Percentiles rank a stretch among this genome's conserved stretches.
Evolutionary conservation across 2,113 vertebrate species (phyloP).

Genomic region (Okapia johnstoni): DNA sequence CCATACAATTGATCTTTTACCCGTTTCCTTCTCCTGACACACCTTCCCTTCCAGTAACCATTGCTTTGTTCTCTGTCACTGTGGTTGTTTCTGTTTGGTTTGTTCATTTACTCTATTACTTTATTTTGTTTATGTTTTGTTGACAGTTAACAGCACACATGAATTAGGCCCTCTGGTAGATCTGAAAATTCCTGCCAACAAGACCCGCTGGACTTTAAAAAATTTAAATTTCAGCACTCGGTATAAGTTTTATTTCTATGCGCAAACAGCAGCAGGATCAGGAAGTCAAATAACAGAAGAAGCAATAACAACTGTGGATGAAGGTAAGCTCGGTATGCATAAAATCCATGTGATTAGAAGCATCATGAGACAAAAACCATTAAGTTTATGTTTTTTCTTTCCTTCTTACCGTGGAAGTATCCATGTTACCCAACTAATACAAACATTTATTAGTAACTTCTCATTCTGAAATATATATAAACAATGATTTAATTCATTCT

Average conservation of each 20-base stretch:
- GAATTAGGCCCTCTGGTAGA: slow-evolving; percentile 91
- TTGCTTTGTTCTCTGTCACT: neutral
- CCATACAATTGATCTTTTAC: neutral
- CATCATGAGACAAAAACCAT: neutral
- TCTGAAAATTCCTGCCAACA: slow-evolving; percentile 91
- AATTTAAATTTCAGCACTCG: slow-evolving; percentile 95
- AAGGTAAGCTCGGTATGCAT: slow-evolving; percentile 92
- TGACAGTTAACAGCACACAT: slow-evolving; percentile 94
- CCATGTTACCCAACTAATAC: neutral
- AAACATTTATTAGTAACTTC: neutral
- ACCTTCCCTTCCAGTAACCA: neutral
- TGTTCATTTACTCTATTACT: neutral
- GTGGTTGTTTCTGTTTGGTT: neutral
- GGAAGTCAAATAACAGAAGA: slow-evolving; percentile 91
- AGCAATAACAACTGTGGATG: slow-evolving; percentile 90
- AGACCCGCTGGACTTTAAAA: slow-evolving; percentile 91
- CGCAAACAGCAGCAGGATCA: slow-evolving; percentile 88
- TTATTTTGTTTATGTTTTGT: neutral
- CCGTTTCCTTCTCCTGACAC: neutral
- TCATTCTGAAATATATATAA: neutral
- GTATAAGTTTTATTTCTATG: slow-evolving; percentile 97
- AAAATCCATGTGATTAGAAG: slow-evolving; percentile 17
- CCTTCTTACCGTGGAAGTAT: neutral
- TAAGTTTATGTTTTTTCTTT: neutral
- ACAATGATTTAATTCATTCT: slow-evolving; percentile 16